Conservation (phyloP, 2,888 invertebrate species). For the Dugesia japonica region DNA sequence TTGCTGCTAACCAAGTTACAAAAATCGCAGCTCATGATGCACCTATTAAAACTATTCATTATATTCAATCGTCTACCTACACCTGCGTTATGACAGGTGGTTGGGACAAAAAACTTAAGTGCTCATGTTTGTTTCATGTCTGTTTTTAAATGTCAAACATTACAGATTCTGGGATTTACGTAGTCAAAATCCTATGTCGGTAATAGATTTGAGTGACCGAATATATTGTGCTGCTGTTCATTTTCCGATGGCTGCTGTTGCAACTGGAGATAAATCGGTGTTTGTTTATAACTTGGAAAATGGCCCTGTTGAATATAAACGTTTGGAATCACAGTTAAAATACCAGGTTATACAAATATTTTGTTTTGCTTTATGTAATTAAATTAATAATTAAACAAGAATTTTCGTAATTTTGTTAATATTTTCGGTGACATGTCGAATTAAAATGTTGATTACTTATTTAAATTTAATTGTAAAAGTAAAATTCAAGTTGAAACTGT, state of each 20-base stretch:
- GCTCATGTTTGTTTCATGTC: too few species aligned
- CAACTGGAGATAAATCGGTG: conserved; percentile 68
- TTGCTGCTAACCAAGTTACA: conserved; percentile 49
- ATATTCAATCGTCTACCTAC: conserved; percentile 84
- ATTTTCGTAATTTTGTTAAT: too few species aligned
- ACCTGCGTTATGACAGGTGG: conserved; percentile 93
- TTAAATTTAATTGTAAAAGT: too few species aligned
- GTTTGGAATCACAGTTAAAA: conserved; percentile 59
- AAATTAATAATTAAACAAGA: too few species aligned
- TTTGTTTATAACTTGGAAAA: conserved; percentile 83
- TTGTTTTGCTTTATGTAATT: too few species aligned
- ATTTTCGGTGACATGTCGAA: too few species aligned
- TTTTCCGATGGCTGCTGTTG: conserved; percentile 95
- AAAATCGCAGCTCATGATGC: conserved; percentile 60
- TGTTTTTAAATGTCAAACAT: too few species aligned
- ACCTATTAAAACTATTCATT: conserved; percentile 86
- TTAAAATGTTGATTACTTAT: too few species aligned
- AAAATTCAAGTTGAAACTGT: too few species aligned
- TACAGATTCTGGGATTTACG: conserved; percentile 78
- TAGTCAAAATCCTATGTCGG: conserved; percentile 70
- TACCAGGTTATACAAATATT: too few species aligned
- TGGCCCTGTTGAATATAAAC: conserved; percentile 77
- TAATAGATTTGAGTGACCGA: conserved; percentile 72
- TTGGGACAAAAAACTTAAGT: conserved; percentile 91
- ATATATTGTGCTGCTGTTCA: conserved; percentile 94